Evolutionary conservation across 35 echinoderm and acorn worm species (phyloP).

Genomic region (Anneissia japonica): DNA sequence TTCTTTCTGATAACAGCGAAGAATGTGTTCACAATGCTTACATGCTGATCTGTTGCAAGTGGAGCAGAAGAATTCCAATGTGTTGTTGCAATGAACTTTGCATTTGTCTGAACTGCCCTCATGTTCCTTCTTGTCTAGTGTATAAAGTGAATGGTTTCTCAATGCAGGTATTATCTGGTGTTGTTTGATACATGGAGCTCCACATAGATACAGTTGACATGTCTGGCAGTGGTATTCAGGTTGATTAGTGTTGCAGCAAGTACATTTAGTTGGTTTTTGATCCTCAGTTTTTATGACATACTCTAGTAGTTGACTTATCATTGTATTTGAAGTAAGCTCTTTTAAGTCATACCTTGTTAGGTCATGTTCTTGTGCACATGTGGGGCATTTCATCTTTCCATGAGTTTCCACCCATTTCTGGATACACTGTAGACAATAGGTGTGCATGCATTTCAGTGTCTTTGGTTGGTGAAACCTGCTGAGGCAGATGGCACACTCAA

Average conservation of each 20-base stretch:
- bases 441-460: background rate
- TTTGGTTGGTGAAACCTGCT: background rate
- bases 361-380: background rate
- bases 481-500: conserved; percentile 21
- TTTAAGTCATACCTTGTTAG: background rate
- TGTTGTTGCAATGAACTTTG: background rate
- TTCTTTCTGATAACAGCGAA: background rate
- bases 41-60: background rate
- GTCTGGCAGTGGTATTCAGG: background rate
- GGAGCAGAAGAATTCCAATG: background rate
- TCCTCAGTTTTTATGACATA: background rate
- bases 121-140: background rate
- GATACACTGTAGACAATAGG: conserved; percentile 1
- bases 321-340: background rate
- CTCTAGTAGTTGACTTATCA: background rate
- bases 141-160: background rate
- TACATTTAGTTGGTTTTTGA: background rate
- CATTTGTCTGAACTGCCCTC: background rate
- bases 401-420: background rate
- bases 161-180: background rate
- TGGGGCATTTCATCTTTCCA: background rate
- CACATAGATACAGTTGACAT: background rate
- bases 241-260: background rate
- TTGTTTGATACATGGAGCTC: background rate
- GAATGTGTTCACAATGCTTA: background rate